A percentile compares a stretch with the other conserved stretches of the same genome.
Evolutionary conservation across 1,140 invertebrate genomes (phyloP).

Genomic region (Zaprionus camerounensis): DNA sequence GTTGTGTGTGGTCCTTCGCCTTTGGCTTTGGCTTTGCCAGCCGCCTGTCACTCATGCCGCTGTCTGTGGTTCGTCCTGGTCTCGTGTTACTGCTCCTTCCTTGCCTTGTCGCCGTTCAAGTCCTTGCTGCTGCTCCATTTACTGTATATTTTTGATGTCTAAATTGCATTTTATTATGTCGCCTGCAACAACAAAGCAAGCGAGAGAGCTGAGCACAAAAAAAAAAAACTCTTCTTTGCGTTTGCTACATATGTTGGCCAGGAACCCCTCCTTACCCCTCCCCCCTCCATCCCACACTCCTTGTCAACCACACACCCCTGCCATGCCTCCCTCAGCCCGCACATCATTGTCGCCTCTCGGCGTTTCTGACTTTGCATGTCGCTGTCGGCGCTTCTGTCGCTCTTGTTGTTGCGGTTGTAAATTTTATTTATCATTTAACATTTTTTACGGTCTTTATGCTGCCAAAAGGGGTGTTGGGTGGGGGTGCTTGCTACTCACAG

Average conservation of each 20-base stretch:
- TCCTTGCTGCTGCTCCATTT: conserved; percentile 69
- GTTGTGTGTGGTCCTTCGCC: conserved; percentile 52
- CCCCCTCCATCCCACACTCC: not conserved
- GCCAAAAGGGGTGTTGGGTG: conserved; percentile 23
- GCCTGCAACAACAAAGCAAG: conserved; percentile 59
- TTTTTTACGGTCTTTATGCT: conserved; percentile 81
- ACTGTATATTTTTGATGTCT: conserved; percentile 81
- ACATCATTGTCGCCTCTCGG: conserved; percentile 33
- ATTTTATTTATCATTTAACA: conserved; percentile 83
- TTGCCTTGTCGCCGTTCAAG: conserved; percentile 7
- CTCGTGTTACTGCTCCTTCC: not conserved
- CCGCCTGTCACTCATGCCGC: conserved; percentile 66
- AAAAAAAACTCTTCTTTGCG: conserved; percentile 36
- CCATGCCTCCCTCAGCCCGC: conserved; percentile 1
- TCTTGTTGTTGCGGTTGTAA: conserved; percentile 80
- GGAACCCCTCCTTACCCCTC: not conserved
- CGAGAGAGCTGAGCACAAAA: conserved; percentile 5
- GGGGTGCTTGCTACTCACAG: conserved; percentile 15
- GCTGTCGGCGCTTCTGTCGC: conserved; percentile 32
- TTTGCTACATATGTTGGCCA: conserved; percentile 60
- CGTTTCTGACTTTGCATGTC: conserved; percentile 30
- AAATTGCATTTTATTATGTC: conserved; percentile 82
- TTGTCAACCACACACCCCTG: not conserved
- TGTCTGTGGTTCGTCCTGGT: conserved; percentile 55
- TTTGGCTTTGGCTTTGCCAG: conserved; percentile 36